phyloP scores from a whole-genome alignment of 2,888 invertebrate genomes.

The Congeria kusceri region DNA sequence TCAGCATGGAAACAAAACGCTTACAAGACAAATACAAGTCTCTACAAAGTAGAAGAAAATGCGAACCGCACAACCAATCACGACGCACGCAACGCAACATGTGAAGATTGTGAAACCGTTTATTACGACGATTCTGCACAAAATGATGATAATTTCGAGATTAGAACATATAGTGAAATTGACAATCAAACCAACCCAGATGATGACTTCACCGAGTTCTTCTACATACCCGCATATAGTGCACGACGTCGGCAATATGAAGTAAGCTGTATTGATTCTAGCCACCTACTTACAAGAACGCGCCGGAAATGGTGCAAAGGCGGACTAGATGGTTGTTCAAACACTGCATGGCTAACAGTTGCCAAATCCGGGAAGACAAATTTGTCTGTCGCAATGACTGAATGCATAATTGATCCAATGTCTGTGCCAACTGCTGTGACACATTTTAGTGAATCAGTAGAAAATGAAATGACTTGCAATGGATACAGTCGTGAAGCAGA shows the following conservation, averaged over 20 bases:
- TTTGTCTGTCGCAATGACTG: constrained; percentile 35
- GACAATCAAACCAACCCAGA: not conserved
- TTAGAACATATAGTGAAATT: not conserved
- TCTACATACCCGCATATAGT: constrained; percentile 37
- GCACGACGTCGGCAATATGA: constrained; percentile 28
- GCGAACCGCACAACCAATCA: not conserved
- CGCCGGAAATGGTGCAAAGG: constrained; percentile 46
- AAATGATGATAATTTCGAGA: not conserved
- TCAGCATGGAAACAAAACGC: constrained; percentile 8
- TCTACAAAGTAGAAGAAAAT: not conserved
- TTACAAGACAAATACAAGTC: not conserved
- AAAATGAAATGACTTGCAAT: constrained; percentile 27
- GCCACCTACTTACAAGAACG: constrained; percentile 47
- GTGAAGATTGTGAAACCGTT: too few relatives aligned
- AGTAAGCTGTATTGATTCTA: constrained; percentile 48
- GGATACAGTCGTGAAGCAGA: constrained; percentile 27
- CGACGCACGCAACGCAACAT: not conserved
- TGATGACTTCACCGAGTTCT: constrained; percentile 13
- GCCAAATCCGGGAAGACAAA: constrained; percentile 33
- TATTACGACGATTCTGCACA: too few relatives aligned
- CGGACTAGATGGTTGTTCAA: constrained; percentile 37
- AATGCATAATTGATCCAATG: constrained; percentile 51
- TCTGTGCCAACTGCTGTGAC: constrained; percentile 38
- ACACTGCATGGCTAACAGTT: constrained; percentile 40
- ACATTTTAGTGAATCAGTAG: constrained; percentile 43